Evolutionary conservation across 2,113 vertebrate genomes (phyloP).

Genomic region (Noctilio leporinus): DNA sequence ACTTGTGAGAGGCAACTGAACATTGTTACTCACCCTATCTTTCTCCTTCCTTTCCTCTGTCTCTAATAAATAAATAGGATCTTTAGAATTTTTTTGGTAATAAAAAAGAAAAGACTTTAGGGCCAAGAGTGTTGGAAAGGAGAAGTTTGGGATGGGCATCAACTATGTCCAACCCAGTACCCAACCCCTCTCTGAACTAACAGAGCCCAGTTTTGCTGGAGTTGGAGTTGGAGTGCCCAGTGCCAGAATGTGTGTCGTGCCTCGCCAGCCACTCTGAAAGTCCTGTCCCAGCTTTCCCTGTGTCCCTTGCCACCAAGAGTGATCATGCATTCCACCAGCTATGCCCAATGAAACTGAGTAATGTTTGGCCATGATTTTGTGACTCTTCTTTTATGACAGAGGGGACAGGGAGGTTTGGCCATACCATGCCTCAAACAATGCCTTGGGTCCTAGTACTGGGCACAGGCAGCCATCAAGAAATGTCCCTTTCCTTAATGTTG

Average conservation of each 20-base stretch:
- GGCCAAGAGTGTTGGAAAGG: neutral
- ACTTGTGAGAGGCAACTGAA: fast-evolving
- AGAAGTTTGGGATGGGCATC: neutral
- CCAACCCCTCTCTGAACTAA: neutral
- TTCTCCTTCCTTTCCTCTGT: too few relatives aligned
- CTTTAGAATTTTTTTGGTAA: too few relatives aligned
- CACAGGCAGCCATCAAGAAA: neutral
- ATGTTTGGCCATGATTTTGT: neutral
- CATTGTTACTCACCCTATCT: too few relatives aligned
- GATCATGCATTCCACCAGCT: neutral
- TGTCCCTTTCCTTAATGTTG: neutral
- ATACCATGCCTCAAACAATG: neutral
- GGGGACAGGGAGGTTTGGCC: neutral
- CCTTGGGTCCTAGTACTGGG: neutral
- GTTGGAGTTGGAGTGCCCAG: neutral
- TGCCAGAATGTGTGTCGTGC: neutral
- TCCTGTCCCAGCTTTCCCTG: neutral
- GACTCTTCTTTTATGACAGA: neutral
- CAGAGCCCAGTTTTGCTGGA: neutral
- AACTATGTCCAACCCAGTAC: neutral
- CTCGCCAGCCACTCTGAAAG: neutral
- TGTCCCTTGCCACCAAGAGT: neutral
- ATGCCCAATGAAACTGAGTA: neutral
- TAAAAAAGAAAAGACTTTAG: too few relatives aligned
- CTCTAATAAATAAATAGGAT: too few relatives aligned